These are phyloP conservation scores for Dolichoris vasculosae DNA, from an alignment of 1,140 invertebrate genomes.

Conservation along the genomic window DNA sequence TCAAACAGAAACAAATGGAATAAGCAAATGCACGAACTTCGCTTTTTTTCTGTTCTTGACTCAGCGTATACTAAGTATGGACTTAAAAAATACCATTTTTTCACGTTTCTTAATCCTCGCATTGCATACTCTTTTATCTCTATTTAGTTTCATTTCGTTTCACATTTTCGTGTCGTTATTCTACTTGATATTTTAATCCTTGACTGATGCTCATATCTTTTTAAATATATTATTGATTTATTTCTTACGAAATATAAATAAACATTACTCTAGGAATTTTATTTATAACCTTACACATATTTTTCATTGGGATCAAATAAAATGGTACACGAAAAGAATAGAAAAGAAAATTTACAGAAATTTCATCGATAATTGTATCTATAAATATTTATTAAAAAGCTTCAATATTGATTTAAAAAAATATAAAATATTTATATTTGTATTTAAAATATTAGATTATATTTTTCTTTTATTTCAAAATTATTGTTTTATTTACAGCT, in stretches of 20 bases:
- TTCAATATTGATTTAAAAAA: no score
- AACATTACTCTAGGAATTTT: no score
- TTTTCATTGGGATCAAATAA: no score
- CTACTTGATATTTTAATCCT: constrained; percentile 40
- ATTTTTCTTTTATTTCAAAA: no score
- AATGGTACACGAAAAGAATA: no score
- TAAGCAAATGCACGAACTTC: neutral
- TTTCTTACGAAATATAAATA: neutral
- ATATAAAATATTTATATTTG: no score
- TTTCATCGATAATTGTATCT: no score
- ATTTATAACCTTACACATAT: no score
- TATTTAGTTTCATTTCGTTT: neutral
- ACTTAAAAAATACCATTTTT: constrained; percentile 56
- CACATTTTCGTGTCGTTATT: neutral
- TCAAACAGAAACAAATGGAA: neutral
- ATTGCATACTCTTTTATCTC: constrained; percentile 1
- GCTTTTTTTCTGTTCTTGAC: neutral
- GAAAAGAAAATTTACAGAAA: no score
- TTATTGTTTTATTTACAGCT: no score
- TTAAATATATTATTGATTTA: neutral
- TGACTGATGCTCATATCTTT: constrained; percentile 20
- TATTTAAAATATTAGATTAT: no score
- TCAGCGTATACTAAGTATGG: constrained; percentile 55
- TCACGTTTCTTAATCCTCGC: constrained; percentile 51
- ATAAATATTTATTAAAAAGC: no score